Evolutionary conservation across 2,113 vertebrate species (phyloP).

Genomic region (Eretmochelys imbricata): DNA sequence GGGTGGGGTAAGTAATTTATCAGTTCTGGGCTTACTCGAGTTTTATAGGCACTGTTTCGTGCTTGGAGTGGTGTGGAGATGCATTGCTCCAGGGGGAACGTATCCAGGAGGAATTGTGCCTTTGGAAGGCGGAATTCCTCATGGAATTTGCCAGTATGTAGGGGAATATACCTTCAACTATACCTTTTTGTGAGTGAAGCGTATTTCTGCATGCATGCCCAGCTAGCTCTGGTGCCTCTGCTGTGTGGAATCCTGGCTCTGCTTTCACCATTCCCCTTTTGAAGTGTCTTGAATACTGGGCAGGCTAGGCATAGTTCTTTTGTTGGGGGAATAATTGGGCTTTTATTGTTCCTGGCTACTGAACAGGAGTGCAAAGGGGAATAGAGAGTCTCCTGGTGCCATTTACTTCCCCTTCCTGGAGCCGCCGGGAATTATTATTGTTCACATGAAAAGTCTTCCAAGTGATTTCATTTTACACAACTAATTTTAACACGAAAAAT

Average conservation of each 20-base stretch:
- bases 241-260: neutral
- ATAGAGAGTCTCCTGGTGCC: neutral
- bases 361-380: neutral
- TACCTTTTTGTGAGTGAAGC: neutral
- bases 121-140: neutral
- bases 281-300: neutral
- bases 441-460: neutral
- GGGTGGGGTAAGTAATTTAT: neutral
- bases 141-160: neutral
- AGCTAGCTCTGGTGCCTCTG: neutral
- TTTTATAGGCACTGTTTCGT: accelerated
- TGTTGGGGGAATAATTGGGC: neutral
- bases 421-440: neutral
- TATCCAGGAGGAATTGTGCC: neutral
- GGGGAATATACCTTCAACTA: neutral
- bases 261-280: neutral
- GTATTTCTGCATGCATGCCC: neutral
- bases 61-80: neutral
- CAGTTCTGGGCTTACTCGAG: neutral
- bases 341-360: neutral
- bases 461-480: neutral
- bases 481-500: neutral
- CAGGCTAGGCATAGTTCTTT: neutral
- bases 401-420: neutral
- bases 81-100: neutral